Conservation (phyloP, 2,888 invertebrate genomes). For the Neoscelio sp. region DNA sequence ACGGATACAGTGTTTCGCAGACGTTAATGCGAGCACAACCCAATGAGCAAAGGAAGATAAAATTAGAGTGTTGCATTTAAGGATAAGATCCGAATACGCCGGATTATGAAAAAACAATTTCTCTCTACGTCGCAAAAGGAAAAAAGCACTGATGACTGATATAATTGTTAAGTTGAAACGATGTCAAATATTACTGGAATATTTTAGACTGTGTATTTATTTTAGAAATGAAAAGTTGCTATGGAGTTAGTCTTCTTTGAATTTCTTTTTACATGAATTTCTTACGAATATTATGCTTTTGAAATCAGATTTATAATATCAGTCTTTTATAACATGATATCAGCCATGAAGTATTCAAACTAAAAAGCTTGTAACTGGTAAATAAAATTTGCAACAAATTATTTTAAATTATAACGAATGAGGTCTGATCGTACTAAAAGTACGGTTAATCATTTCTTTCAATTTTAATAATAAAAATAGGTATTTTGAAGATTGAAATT, state of each 20-base stretch:
- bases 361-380: neutral
- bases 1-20: slow-evolving; percentile 51
- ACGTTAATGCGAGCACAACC: slow-evolving; percentile 25
- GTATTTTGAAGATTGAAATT: too few relatives aligned
- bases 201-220: too few relatives aligned
- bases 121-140: too few relatives aligned
- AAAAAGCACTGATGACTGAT: too few relatives aligned
- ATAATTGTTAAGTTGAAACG: too few relatives aligned
- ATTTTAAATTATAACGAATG: too few relatives aligned
- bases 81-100: neutral
- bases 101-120: neutral
- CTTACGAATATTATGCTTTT: slow-evolving; percentile 1
- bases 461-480: too few relatives aligned
- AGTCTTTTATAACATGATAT: neutral
- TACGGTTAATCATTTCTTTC: neutral
- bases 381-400: slow-evolving; percentile 1
- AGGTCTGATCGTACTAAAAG: too few relatives aligned
- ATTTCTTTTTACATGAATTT: neutral
- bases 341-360: slow-evolving; percentile 1
- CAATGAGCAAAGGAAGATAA: slow-evolving; percentile 30
- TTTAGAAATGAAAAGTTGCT: slow-evolving; percentile 1
- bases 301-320: slow-evolving; percentile 18
- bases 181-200: too few relatives aligned
- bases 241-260: too few relatives aligned
- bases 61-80: slow-evolving; percentile 1